Base-by-base conservation (phyloP, 2,888 invertebrate genomes). In the Cristatella mucedo region DNA sequence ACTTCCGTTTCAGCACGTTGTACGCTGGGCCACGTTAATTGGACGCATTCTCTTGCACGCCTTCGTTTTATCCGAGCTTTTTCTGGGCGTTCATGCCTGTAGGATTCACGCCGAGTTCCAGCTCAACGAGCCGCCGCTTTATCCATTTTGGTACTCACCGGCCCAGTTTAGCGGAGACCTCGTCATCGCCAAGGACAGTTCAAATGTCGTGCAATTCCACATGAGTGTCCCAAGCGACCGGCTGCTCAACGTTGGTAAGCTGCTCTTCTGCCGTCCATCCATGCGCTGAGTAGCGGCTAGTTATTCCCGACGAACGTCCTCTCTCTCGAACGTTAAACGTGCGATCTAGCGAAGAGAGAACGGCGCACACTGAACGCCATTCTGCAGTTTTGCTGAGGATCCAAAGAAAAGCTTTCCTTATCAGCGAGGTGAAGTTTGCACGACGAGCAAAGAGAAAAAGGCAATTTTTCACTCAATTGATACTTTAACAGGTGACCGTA, bases 71-170 rank as follows among this genome's bases (percentile, higher is more conserved):
- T 32, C 13, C 15, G 13, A 13, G 11, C 26, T 22, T 24, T 19
- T 20, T 26, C 24, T 22, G 7, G 9, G 13, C 9, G 22, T 13
- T 26, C 22, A 33, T 5, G 29, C 18, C 24, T 46, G 7, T 31
- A 50, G 52, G 36, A 42, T 50, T n/a, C 52, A 52, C 40, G 50
- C 49, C n/a, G 52, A 52, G 39, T 52, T 48, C 38, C 52, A 52
- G 34, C 19, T 52, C 24, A 51, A 50, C 38, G 43, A 44, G 18
- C 43, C 45, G 2, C 48, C 49, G 20, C 20, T 34, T 13, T 41
- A 37, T 20, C 50, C 51, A 13, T 50, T 52, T 29, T 52, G 51
- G 51, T 50, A 44, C 29, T 51, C 50, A 2, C 52, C 52, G 11
- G 49, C 44, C 6, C 47, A 47, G 34, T 52, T 51, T 36, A 42